These are phyloP conservation scores for Chionomys nivalis DNA, from an alignment of 2,113 vertebrate species.

Conservation along the genomic window DNA sequence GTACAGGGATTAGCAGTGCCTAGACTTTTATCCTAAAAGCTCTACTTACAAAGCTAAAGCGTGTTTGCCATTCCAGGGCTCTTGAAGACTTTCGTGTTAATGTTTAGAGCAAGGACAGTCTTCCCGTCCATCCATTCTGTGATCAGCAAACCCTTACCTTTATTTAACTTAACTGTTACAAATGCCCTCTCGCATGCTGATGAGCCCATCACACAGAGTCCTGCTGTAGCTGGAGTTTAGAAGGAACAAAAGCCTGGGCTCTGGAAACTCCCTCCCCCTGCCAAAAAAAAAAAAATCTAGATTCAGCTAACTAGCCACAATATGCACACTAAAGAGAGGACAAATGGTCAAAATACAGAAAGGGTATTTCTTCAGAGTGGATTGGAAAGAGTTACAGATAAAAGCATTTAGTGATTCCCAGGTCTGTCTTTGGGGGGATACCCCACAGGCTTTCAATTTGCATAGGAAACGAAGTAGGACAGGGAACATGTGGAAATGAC, in stretches of 20 bases:
- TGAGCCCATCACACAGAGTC: background rate
- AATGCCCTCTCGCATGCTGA: background rate
- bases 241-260: background rate
- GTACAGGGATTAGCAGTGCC: background rate
- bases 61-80: background rate
- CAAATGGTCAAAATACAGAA: background rate
- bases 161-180: conserved; percentile 31
- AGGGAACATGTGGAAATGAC: background rate
- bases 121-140: background rate
- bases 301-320: background rate
- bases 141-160: conserved; percentile 10
- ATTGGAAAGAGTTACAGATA: background rate
- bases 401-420: background rate
- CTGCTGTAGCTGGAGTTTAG: background rate
- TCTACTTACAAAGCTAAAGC: background rate
- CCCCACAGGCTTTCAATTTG: background rate
- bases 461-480: background rate
- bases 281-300: too few species aligned
- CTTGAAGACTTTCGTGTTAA: conserved; percentile 30
- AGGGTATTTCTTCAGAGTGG: background rate
- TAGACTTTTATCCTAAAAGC: background rate
- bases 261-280: background rate
- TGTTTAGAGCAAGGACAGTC: conserved; percentile 31
- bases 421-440: background rate
- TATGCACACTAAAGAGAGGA: background rate